phyloP scores from a whole-genome alignment of 2,888 invertebrate genomes.

The Platycnemis pennipes region DNA sequence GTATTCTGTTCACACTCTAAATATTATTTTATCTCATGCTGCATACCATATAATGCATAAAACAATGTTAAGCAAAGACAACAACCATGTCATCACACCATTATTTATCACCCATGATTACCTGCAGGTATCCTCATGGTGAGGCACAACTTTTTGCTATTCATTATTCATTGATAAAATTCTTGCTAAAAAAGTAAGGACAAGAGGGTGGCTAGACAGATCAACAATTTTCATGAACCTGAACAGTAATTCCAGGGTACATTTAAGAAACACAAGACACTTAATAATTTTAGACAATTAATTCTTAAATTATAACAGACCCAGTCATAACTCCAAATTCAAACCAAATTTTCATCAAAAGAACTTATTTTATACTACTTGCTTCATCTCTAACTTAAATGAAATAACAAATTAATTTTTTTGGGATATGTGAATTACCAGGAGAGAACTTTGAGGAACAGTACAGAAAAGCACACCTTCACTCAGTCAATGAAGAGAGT shows the following conservation, averaged over 20 bases:
- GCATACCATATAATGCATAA: neutral
- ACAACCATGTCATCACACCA: neutral
- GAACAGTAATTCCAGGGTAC: neutral
- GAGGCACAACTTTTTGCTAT: no score
- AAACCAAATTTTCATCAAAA: neutral
- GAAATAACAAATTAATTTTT: no score
- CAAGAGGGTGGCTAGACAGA: constrained; percentile 36
- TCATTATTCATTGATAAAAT: no score
- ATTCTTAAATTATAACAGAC: neutral
- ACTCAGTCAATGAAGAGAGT: no score
- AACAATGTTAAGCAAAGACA: neutral
- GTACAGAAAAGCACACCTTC: no score
- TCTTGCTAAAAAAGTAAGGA: no score
- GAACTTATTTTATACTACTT: neutral
- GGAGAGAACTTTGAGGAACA: no score
- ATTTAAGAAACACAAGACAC: neutral
- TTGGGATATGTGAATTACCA: no score
- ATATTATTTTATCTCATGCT: neutral
- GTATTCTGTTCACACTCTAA: neutral
- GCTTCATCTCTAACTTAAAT: neutral
- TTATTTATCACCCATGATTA: constrained; percentile 35
- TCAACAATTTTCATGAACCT: neutral
- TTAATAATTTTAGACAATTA: no score
- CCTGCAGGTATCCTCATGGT: no score
- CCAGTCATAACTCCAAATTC: no score